These are phyloP conservation scores for Orestias chungarensis DNA, from an alignment of 2,797 vertebrate genomes.

Conservation along the genomic window DNA sequence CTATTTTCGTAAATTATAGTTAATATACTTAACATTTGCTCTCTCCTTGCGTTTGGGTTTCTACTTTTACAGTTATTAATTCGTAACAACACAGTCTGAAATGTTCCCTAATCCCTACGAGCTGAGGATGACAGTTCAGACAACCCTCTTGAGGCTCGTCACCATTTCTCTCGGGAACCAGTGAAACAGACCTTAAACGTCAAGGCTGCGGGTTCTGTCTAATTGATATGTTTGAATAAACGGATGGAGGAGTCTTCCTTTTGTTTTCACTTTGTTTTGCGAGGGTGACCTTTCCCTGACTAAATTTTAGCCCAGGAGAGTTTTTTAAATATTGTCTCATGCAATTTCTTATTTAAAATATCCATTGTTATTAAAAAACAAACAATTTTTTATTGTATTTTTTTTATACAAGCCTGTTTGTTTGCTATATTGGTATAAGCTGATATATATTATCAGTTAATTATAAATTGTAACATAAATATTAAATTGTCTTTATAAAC, in stretches of 20 bases:
- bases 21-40: not conserved
- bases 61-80: not conserved
- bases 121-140: slow-evolving; percentile 35
- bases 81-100: slow-evolving; percentile 28
- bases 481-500: too few relatives aligned
- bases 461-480: not conserved
- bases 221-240: slow-evolving; percentile 67
- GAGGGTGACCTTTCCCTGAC: slow-evolving; percentile 20
- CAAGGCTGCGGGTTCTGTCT: slow-evolving; percentile 60
- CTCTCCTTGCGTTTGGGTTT: not conserved
- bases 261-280: slow-evolving; percentile 30
- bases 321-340: too few relatives aligned
- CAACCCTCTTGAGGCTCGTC: slow-evolving; percentile 54
- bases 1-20: not conserved
- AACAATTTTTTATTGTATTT: too few relatives aligned
- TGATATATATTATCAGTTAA: too few relatives aligned
- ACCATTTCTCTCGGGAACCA: slow-evolving; percentile 44
- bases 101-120: slow-evolving; percentile 31
- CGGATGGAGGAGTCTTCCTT: slow-evolving; percentile 41
- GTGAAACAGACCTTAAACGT: slow-evolving; percentile 59
- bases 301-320: too few relatives aligned
- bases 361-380: too few relatives aligned
- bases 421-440: not conserved
- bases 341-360: too few relatives aligned
- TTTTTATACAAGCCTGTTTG: not conserved